Evolutionary conservation across 2,888 invertebrate species (phyloP).

Genomic region (Lottia scabra): DNA sequence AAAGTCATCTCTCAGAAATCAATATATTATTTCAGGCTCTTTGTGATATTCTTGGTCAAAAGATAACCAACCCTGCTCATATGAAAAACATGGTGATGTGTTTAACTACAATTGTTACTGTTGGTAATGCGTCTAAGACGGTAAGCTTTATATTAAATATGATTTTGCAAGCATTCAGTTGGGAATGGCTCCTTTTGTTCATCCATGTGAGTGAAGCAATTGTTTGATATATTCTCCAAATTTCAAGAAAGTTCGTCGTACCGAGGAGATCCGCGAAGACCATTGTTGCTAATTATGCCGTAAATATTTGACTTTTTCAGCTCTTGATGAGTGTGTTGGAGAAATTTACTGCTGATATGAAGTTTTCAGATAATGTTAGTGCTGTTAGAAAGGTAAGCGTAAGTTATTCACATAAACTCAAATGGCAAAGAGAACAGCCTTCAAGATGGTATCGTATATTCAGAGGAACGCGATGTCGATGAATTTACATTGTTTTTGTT

Average conservation of each 20-base stretch:
- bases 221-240: background rate
- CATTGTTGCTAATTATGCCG: background rate
- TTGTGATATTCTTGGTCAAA: conserved; percentile 51
- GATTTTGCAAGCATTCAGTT: too few relatives aligned
- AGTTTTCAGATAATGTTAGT: conserved; percentile 50
- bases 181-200: background rate
- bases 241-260: background rate
- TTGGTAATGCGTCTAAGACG: conserved; percentile 47
- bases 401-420: too few relatives aligned
- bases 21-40: conserved; percentile 42
- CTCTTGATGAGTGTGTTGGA: conserved; percentile 50
- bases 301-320: conserved; percentile 32
- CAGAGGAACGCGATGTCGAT: too few relatives aligned
- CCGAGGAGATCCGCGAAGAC: too few relatives aligned
- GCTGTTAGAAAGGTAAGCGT: conserved; percentile 52
- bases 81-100: conserved; percentile 56
- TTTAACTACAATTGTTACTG: conserved; percentile 51
- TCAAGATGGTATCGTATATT: too few relatives aligned
- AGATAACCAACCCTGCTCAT: conserved; percentile 49
- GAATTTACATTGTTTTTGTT: background rate
- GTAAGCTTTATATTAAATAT: conserved; percentile 32
- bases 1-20: background rate
- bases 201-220: background rate
- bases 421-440: too few relatives aligned
- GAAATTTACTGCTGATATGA: conserved; percentile 56